A percentile compares a stretch with the other conserved stretches of the same genome.
Conservation (phyloP, 2,113 vertebrate genomes). For the Neotoma lepida region DNA sequence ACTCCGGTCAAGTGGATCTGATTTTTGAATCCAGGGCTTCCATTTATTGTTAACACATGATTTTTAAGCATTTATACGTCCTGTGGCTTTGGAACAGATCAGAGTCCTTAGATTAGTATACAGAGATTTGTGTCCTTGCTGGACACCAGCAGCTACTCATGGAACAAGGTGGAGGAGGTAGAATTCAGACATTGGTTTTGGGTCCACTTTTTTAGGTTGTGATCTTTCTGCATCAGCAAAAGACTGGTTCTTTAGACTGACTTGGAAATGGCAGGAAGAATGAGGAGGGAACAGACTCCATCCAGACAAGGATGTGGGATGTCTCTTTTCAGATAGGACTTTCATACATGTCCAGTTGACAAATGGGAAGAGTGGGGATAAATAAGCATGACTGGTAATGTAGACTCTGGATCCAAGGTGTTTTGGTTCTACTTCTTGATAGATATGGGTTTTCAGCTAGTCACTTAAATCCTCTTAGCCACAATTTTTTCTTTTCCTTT, state of each 20-base stretch:
- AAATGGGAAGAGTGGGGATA: neutral
- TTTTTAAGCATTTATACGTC: neutral
- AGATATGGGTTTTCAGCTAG: neutral
- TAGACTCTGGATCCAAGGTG: neutral
- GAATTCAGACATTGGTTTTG: constrained; percentile 19
- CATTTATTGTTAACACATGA: neutral
- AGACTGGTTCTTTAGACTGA: neutral
- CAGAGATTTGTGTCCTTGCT: neutral
- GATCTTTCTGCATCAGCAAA: neutral
- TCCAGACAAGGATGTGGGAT: neutral
- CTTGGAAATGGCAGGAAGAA: neutral
- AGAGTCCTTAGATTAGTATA: neutral
- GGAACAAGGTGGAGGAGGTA: neutral
- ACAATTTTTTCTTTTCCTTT: neutral
- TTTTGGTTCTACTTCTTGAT: neutral
- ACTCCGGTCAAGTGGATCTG: neutral
- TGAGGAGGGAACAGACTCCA: neutral
- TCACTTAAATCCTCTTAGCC: neutral
- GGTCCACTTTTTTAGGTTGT: constrained; percentile 26
- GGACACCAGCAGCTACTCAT: neutral
- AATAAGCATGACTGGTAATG: neutral
- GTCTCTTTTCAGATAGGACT: neutral
- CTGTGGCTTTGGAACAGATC: neutral
- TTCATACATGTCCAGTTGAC: neutral
- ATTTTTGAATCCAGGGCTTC: neutral